Conservation (phyloP, 2,888 invertebrate species). For the Xanthia togata region DNA sequence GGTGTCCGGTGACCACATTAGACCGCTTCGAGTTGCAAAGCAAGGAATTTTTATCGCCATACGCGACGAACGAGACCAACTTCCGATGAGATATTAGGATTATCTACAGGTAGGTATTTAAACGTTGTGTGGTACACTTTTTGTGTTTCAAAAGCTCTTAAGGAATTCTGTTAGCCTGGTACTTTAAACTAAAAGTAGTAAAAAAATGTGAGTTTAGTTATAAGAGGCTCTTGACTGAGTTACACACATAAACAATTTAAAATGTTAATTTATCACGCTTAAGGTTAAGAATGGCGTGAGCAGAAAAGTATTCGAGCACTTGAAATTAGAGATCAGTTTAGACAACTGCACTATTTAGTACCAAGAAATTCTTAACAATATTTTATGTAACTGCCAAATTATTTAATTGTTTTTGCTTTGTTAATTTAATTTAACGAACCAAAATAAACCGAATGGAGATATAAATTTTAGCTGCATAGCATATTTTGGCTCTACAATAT, state of each 20-base stretch:
- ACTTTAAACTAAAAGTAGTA: slow-evolving; percentile 23
- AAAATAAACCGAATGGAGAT: no score
- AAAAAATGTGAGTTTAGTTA: background rate
- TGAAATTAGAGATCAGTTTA: background rate
- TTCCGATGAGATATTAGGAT: slow-evolving; percentile 67
- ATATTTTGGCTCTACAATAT: no score
- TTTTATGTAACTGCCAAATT: background rate
- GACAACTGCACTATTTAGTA: background rate
- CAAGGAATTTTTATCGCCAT: slow-evolving; percentile 76
- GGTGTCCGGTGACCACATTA: slow-evolving; percentile 69
- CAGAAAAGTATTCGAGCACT: background rate
- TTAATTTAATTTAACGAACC: background rate
- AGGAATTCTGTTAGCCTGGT: slow-evolving; percentile 49
- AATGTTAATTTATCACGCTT: background rate
- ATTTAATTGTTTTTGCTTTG: background rate
- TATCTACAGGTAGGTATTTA: slow-evolving; percentile 57
- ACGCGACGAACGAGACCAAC: slow-evolving; percentile 61
- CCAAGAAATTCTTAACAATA: background rate
- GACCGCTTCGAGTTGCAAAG: slow-evolving; percentile 72
- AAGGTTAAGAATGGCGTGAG: no score
- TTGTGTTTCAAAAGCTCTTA: slow-evolving; percentile 46
- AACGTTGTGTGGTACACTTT: slow-evolving; percentile 42
- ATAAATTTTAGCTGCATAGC: no score
- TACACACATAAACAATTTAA: background rate
- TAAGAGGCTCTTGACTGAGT: slow-evolving; percentile 4